phyloP scores from a whole-genome alignment of 2,888 invertebrate genomes.

The Tigriopus californicus region DNA sequence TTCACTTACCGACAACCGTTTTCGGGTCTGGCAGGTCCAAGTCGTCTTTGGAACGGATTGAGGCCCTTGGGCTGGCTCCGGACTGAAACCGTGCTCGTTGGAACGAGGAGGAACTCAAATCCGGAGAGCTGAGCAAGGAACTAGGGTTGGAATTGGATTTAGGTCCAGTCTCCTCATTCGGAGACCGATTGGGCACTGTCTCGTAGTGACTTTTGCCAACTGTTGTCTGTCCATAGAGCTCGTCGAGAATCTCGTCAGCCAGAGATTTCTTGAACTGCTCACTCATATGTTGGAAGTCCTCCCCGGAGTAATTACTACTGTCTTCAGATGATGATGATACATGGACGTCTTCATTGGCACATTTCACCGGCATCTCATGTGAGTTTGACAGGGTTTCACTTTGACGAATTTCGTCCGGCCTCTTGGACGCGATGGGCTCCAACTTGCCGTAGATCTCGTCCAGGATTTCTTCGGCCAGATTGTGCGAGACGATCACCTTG shows the following conservation, averaged over 20 bases:
- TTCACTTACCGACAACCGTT: too few species aligned
- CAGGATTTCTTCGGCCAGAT: constrained; percentile 9
- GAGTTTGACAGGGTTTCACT: background rate
- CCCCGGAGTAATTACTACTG: background rate
- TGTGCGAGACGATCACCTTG: constrained; percentile 3
- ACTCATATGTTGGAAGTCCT: background rate
- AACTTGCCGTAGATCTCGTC: constrained; percentile 8
- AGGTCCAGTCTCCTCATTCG: too few species aligned
- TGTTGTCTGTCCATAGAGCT: constrained; percentile 3
- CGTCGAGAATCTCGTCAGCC: constrained; percentile 9
- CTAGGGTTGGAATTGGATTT: too few species aligned
- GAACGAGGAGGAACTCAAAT: too few species aligned
- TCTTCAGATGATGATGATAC: background rate
- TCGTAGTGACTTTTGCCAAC: too few species aligned
- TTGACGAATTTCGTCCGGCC: background rate
- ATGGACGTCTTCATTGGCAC: too few species aligned
- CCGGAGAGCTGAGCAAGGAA: too few species aligned
- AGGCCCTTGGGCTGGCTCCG: too few species aligned
- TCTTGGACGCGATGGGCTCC: background rate
- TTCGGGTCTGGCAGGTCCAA: too few species aligned
- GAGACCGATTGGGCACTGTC: too few species aligned
- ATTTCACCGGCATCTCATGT: background rate
- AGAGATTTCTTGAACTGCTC: background rate
- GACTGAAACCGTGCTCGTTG: too few species aligned
- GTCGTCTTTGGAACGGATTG: too few species aligned